Evolutionary conservation across 1,140 invertebrate genomes (phyloP), one percentile per base, ranked within the genome.

Genomic region (Steinernema khuongi): DNA sequence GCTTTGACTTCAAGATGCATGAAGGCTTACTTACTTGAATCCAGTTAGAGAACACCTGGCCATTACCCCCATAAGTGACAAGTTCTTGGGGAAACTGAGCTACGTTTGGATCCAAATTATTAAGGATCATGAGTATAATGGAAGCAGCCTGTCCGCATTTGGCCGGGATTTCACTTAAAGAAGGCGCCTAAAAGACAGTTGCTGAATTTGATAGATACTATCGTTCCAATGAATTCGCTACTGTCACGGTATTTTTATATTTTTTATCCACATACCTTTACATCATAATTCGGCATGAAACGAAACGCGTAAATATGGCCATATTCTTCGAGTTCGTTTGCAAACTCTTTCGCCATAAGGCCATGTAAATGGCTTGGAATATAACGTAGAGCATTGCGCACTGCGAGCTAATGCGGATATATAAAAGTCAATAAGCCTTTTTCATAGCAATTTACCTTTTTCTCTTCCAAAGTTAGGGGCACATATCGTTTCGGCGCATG

Each of bases 221-320:
- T 67, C 11, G 17, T n/a, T 17, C n/a, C 41, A 17, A 17, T 43
- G 41, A 67, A 17, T 26, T 67, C 67, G 17, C 14, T 18, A 26
- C 26, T 26, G 14, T 70, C 14, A 26, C n/a, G 41, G 68, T 70
- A n/a, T 70, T 43, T 17, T 43, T 60, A 41, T 11, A 11, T 11
- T 14, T 31, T 19, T 50, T 7, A 41, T 26, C 33, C 26, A 68
- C 33, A 81, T 81, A 83, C 90, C 88, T 86, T 89, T 80, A 90
- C 85, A 31, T 84, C 72, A 79, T 88, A 80, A 43, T 81, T 71
- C 22, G 89, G 90, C 31, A 88, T 79, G 74, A 91, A 90, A 66
- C 90, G 83, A 82, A 90, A 91, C 88, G 90, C 91, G 83, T 91
- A 91, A 76, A 91, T 91, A 77, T 91, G 90, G 1, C 90, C 90